Conservation (phyloP, 2,888 invertebrate species). For the Itoplectis maculator region DNA sequence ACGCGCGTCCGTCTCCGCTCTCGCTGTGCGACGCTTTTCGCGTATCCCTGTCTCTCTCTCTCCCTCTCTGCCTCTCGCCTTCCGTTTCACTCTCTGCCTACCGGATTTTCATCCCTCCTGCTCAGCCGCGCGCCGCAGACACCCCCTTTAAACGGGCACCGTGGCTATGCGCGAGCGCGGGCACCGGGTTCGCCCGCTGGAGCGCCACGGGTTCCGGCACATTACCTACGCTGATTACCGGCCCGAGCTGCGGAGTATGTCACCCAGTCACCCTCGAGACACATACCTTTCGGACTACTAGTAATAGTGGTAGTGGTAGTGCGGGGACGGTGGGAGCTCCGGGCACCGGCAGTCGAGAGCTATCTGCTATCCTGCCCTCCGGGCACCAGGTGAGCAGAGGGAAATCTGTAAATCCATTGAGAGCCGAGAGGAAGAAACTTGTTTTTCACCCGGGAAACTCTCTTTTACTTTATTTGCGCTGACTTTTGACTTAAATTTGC, state of each 20-base stretch:
- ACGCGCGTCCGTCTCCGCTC: constrained; percentile 35
- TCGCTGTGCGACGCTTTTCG: constrained; percentile 42
- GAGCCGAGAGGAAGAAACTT: not conserved
- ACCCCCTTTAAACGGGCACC: constrained; percentile 77
- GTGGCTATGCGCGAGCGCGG: constrained; percentile 65
- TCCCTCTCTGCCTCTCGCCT: constrained; percentile 40
- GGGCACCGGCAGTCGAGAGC: constrained; percentile 28
- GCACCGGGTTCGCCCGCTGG: constrained; percentile 54
- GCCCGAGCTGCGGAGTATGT: constrained; percentile 80
- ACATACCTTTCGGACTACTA: constrained; percentile 76
- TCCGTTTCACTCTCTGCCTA: constrained; percentile 42
- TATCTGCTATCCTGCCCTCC: constrained; percentile 14
- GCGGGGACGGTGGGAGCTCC: constrained; percentile 21
- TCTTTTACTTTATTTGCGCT: not conserved
- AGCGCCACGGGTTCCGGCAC: constrained; percentile 81
- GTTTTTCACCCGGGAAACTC: not conserved
- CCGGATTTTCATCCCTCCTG: constrained; percentile 30
- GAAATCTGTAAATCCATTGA: constrained; percentile 8
- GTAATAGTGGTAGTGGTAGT: not conserved
- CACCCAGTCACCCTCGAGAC: constrained; percentile 81
- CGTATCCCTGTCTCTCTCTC: constrained; percentile 28
- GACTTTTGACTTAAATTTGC: no score
- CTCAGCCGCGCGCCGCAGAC: constrained; percentile 37
- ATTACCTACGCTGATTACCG: constrained; percentile 84
- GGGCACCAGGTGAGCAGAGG: constrained; percentile 38